phyloP scores from a whole-genome alignment of 1,140 invertebrate species.

The Drosophila subobscura region DNA sequence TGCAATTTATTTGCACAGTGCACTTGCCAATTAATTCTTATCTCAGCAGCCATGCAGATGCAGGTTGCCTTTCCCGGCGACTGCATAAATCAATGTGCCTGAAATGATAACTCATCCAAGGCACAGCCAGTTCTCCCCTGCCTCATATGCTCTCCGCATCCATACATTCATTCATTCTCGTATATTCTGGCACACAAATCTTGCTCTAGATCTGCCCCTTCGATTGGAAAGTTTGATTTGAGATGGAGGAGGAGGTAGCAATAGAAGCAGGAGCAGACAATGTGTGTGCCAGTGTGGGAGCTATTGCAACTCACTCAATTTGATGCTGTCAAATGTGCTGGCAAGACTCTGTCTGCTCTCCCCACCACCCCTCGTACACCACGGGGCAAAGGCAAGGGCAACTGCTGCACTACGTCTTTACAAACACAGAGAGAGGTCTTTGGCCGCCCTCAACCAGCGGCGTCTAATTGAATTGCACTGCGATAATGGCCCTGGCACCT shows the following conservation, averaged over 20 bases:
- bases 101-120: conserved; percentile 73
- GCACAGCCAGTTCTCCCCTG: conserved; percentile 7
- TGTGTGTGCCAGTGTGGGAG: conserved; percentile 33
- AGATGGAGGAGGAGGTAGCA: conserved; percentile 7
- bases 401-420: conserved; percentile 27
- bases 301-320: conserved; percentile 71
- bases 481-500: conserved; percentile 50
- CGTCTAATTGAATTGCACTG: conserved; percentile 73
- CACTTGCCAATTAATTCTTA: conserved; percentile 82
- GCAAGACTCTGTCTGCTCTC: conserved; percentile 14
- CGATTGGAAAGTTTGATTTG: conserved; percentile 40
- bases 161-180: background rate
- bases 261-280: background rate
- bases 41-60: conserved; percentile 75
- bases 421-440: background rate
- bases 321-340: conserved; percentile 69
- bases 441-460: conserved; percentile 23
- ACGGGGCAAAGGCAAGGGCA: conserved; percentile 1
- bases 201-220: conserved; percentile 33
- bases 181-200: conserved; percentile 50
- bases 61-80: conserved; percentile 62
- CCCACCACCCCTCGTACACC: conserved; percentile 3
- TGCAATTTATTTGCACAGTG: conserved; percentile 78
- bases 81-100: conserved; percentile 78
- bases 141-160: conserved; percentile 9